Evolutionary conservation across 2,113 vertebrate genomes (phyloP).

Genomic region (Rhinopomastus cyanomelas): DNA sequence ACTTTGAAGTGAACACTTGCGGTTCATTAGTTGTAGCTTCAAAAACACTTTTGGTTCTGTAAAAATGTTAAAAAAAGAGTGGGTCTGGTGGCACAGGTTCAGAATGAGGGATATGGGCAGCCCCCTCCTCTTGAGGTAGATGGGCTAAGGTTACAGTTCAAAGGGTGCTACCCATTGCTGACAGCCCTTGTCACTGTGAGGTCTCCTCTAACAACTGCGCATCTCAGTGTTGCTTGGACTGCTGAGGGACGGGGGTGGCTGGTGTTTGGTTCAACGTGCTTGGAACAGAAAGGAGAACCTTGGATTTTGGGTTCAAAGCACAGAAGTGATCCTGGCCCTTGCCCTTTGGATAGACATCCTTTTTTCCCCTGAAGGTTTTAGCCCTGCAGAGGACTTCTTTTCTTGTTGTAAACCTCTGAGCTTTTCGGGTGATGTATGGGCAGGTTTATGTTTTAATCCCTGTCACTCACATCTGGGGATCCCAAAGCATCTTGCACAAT

Average conservation of each 20-base stretch:
- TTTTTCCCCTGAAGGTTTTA: not conserved
- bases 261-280: not conserved
- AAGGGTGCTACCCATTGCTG: not conserved
- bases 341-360: not conserved
- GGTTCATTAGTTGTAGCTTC: conserved; percentile 62
- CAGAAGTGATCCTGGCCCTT: not conserved
- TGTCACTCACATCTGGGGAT: not conserved
- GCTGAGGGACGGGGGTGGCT: rapidly evolving
- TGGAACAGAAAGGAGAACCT: not conserved
- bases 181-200: not conserved
- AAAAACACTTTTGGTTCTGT: conserved; percentile 28
- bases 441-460: not conserved
- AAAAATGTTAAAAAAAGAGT: not conserved
- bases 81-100: not conserved
- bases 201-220: not conserved
- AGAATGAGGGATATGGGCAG: not conserved
- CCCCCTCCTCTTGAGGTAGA: not conserved
- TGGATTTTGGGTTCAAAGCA: not conserved
- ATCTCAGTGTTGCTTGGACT: not conserved
- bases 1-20: conserved; percentile 65
- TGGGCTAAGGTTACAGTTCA: not conserved
- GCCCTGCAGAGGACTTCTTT: not conserved
- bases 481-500: not conserved
- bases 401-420: rapidly evolving
- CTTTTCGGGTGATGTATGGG: rapidly evolving